Conservation (phyloP, 2,888 invertebrate genomes). For the Epirrhoe tristata region DNA sequence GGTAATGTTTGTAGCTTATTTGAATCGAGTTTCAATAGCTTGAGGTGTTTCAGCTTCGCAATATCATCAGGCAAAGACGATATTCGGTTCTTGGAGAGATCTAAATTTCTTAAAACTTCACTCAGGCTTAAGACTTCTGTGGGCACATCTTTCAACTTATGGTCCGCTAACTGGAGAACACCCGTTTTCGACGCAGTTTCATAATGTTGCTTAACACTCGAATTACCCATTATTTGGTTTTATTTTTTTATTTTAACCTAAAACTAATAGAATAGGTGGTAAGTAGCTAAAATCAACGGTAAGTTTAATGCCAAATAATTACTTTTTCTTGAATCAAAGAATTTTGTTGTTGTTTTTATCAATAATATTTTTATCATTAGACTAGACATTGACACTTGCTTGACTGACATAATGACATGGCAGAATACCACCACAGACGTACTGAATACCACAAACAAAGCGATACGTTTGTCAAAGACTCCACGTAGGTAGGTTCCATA, state of each 20-base stretch:
- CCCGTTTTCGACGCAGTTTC: conserved; percentile 98
- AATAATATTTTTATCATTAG: background rate
- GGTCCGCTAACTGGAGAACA: conserved; percentile 93
- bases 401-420: no score
- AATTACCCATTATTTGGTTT: conserved; percentile 91
- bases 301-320: background rate
- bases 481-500: no score
- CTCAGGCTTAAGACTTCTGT: conserved; percentile 85
- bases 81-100: conserved; percentile 97
- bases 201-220: conserved; percentile 94
- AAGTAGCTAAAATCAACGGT: background rate
- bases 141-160: conserved; percentile 92
- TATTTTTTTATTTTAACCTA: background rate
- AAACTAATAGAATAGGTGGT: background rate
- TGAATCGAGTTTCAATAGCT: conserved; percentile 91
- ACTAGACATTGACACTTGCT: background rate
- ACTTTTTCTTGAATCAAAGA: background rate
- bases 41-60: conserved; percentile 89
- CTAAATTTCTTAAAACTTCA: conserved; percentile 92
- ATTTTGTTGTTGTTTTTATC: background rate
- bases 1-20: conserved; percentile 92
- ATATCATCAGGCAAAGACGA: conserved; percentile 91
- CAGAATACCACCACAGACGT: no score
- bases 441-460: no score
- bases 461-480: no score